Conservation (phyloP, 2,888 invertebrate species). For the Conops quadrifasciatus region DNA sequence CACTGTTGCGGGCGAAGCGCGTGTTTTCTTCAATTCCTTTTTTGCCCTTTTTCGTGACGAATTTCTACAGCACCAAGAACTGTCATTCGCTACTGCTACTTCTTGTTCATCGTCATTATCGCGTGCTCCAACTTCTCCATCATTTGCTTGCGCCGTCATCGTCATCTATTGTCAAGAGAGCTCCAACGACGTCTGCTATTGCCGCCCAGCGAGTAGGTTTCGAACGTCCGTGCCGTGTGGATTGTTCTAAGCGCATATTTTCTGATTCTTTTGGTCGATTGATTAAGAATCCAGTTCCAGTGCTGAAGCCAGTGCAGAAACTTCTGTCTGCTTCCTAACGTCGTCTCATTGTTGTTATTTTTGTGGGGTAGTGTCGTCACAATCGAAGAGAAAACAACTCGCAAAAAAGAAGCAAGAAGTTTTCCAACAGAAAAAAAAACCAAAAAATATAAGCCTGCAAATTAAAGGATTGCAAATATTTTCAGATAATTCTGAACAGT, state of each 20-base stretch:
- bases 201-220: slow-evolving; percentile 17
- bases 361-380: neutral
- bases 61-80: neutral
- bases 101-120: neutral
- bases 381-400: slow-evolving; percentile 25
- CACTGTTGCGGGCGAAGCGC: neutral
- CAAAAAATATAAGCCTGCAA: slow-evolving; percentile 14
- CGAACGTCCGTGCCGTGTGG: slow-evolving; percentile 33
- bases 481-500: neutral
- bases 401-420: slow-evolving; percentile 13
- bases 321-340: slow-evolving; percentile 10
- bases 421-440: neutral
- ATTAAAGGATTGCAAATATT: neutral
- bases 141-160: neutral
- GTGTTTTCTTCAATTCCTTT: slow-evolving; percentile 17
- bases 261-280: slow-evolving; percentile 1
- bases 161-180: neutral
- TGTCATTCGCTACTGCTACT: neutral
- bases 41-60: neutral
- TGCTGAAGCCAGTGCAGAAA: slow-evolving; percentile 23
- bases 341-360: slow-evolving; percentile 38
- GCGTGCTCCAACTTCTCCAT: neutral
- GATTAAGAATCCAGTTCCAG: neutral
- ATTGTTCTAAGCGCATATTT: slow-evolving; percentile 22
- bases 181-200: slow-evolving; percentile 2